Percentiles rank a stretch among this genome's conserved stretches.
Evolutionary conservation across 2,888 invertebrate genomes (phyloP).

Genomic region (Therioaphis trifolii): DNA sequence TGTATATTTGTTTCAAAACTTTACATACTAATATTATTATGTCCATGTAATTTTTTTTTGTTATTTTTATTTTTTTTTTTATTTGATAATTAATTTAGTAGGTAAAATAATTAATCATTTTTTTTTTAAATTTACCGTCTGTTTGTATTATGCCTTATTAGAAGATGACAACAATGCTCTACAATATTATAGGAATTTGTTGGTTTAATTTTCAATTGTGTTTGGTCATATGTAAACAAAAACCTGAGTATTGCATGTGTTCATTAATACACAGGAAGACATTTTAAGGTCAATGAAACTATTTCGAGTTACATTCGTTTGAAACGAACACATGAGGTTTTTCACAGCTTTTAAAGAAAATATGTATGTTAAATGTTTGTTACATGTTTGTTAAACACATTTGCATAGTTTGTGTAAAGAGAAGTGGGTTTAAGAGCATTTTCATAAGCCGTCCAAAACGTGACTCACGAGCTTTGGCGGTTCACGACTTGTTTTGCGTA

Average conservation of each 20-base stretch:
- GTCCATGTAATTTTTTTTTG: slow-evolving; percentile 16
- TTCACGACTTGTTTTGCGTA: slow-evolving; percentile 35
- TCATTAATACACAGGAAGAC: neutral
- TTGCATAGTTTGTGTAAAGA: neutral
- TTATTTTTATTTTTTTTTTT: neutral
- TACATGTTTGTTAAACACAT: neutral
- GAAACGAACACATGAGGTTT: neutral
- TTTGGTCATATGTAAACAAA: slow-evolving; percentile 15
- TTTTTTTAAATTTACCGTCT: neutral
- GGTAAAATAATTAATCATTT: slow-evolving; percentile 15
- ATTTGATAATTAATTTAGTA: neutral
- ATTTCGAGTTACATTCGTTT: neutral
- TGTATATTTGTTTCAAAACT: no score
- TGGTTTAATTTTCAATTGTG: slow-evolving; percentile 29
- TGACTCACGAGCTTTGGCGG: slow-evolving; percentile 60
- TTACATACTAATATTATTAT: neutral
- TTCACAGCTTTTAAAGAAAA: slow-evolving; percentile 18
- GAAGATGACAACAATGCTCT: slow-evolving; percentile 42
- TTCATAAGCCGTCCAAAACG: slow-evolving; percentile 53
- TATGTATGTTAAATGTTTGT: neutral
- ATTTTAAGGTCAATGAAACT: slow-evolving; percentile 30
- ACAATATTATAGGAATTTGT: slow-evolving; percentile 36
- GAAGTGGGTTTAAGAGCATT: slow-evolving; percentile 9
- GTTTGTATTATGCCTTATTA: neutral
- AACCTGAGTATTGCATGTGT: slow-evolving; percentile 7